These are phyloP conservation scores for Tigriopus californicus DNA, from an alignment of 2,888 invertebrate genomes.

Conservation along the genomic window DNA sequence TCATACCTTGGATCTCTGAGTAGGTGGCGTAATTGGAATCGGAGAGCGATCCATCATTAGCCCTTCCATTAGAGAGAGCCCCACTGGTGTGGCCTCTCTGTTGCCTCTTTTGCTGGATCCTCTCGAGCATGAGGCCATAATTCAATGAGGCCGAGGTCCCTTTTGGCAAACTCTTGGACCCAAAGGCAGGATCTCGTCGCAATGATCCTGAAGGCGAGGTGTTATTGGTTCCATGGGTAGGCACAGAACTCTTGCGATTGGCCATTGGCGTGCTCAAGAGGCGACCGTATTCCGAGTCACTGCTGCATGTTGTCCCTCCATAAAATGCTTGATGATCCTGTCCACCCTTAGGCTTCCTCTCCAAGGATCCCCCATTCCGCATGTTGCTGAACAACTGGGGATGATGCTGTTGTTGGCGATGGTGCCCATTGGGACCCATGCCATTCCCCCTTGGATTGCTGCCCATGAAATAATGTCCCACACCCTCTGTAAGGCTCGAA, in stretches of 20 bases:
- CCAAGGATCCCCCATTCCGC: conserved; percentile 1
- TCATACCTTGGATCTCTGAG: conserved; percentile 23
- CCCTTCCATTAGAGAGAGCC: background rate
- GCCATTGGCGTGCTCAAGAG: background rate
- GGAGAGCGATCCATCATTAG: conserved; percentile 49
- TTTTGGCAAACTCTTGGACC: conserved; percentile 70
- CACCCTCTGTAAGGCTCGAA: too few relatives aligned
- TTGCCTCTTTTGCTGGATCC: conserved; percentile 32
- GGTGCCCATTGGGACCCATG: too few relatives aligned
- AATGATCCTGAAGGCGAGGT: background rate
- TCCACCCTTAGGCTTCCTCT: background rate
- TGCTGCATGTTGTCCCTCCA: background rate
- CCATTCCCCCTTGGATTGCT: too few relatives aligned
- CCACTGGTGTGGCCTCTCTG: background rate
- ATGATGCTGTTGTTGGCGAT: too few relatives aligned
- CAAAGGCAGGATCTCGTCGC: conserved; percentile 35
- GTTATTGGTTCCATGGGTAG: background rate
- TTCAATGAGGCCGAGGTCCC: conserved; percentile 24
- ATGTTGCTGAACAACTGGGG: too few relatives aligned
- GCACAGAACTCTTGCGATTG: background rate
- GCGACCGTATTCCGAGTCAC: conserved; percentile 10
- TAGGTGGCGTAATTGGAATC: conserved; percentile 31
- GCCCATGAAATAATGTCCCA: too few relatives aligned
- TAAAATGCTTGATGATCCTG: background rate
- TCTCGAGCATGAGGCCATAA: conserved; percentile 33